phyloP scores from a whole-genome alignment of 2,797 vertebrate genomes.

The Scomberomorus guttatus region DNA sequence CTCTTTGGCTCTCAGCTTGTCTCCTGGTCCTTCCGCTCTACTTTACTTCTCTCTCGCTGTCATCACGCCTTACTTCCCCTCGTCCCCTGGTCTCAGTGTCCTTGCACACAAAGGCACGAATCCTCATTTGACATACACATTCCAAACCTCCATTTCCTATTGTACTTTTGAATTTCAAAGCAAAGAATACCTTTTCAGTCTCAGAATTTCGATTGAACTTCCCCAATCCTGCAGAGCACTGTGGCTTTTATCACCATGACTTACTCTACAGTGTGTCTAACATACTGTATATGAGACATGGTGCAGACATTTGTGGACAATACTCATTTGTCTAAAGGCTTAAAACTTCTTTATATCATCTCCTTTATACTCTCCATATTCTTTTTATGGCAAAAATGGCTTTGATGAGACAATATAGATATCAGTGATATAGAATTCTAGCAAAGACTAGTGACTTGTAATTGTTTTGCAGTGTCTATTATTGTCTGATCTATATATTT shows the following conservation, averaged over 20 bases:
- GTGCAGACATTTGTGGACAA: background rate
- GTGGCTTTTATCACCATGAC: slow-evolving; percentile 11
- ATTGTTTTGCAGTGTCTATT: background rate
- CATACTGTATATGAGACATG: background rate
- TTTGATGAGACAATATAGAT: slow-evolving; percentile 20
- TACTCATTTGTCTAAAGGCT: background rate
- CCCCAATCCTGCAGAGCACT: background rate
- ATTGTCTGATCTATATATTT: background rate
- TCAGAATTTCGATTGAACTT: slow-evolving; percentile 23
- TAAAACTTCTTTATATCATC: background rate
- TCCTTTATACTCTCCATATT: background rate
- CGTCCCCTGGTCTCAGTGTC: slow-evolving; percentile 50
- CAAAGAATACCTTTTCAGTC: slow-evolving; percentile 36
- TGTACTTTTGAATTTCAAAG: slow-evolving; percentile 41
- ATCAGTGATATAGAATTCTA: background rate
- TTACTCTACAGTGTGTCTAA: background rate
- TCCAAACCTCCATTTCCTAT: slow-evolving; percentile 25
- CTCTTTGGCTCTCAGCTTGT: slow-evolving; percentile 63
- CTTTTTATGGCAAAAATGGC: slow-evolving; percentile 11
- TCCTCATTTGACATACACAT: slow-evolving; percentile 40
- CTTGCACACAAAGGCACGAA: slow-evolving; percentile 58
- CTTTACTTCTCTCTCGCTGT: slow-evolving; percentile 60
- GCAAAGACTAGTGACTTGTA: background rate
- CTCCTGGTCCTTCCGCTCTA: slow-evolving; percentile 47
- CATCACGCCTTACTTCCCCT: slow-evolving; percentile 40